Evolutionary conservation across 2,797 vertebrate species (phyloP).

Genomic region (Taenioides sp.): DNA sequence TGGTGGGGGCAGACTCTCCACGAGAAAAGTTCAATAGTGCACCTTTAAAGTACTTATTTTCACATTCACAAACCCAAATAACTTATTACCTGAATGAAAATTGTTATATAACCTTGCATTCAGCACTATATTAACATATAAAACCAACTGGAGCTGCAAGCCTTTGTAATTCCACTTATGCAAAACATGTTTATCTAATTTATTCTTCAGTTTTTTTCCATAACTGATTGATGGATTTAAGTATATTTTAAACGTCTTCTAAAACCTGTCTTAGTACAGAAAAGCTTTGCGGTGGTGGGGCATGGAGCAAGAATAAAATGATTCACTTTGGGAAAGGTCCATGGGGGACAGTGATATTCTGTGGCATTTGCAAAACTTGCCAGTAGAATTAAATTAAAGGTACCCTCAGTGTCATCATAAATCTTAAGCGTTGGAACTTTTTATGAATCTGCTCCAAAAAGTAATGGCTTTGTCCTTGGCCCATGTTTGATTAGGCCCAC

Average conservation of each 20-base stretch:
- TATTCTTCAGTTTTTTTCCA: not conserved
- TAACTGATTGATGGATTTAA: not conserved
- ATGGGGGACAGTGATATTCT: not conserved
- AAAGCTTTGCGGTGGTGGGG: not conserved
- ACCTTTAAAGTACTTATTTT: too few species aligned
- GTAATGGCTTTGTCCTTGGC: constrained; percentile 11
- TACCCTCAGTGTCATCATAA: not conserved
- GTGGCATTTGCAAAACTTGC: constrained; percentile 10
- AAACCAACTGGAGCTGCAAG: too few species aligned
- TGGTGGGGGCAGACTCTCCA: too few species aligned
- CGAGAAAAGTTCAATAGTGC: too few species aligned
- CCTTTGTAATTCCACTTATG: not conserved
- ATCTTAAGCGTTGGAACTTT: constrained; percentile 3
- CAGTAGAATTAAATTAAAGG: constrained; percentile 7
- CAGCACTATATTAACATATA: not conserved
- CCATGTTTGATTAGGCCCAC: not conserved
- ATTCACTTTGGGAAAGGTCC: not conserved
- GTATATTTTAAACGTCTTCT: not conserved
- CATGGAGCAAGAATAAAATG: not conserved
- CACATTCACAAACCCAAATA: too few species aligned
- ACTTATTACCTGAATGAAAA: not conserved
- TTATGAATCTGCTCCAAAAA: constrained; percentile 6
- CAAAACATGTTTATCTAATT: not conserved
- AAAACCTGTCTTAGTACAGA: not conserved
- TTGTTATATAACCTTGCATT: not conserved